These are phyloP conservation scores for Megatriorchis doriae DNA, from an alignment of 2,113 vertebrate genomes.

Conservation along the genomic window DNA sequence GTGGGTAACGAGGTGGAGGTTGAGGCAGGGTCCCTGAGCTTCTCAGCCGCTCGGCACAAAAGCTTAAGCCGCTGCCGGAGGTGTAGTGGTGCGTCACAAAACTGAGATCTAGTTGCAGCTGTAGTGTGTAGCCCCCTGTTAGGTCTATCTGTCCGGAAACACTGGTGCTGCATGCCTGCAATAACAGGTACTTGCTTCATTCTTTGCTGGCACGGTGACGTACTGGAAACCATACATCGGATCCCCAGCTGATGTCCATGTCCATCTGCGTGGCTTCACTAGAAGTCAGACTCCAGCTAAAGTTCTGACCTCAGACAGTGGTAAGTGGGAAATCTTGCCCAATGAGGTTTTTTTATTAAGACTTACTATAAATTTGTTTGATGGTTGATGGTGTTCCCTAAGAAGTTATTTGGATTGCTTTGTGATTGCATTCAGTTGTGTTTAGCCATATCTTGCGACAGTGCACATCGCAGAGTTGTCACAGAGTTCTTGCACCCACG, in stretches of 20 bases:
- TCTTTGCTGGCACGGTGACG: not conserved
- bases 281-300: not conserved
- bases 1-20: not conserved
- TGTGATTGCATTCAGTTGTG: not conserved
- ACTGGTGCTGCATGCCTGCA: not conserved
- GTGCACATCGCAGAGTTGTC: not conserved
- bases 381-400: not conserved
- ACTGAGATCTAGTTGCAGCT: not conserved
- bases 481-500: not conserved
- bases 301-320: not conserved
- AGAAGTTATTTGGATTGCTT: not conserved
- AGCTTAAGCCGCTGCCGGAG: accelerated
- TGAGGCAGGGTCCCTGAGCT: accelerated
- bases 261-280: not conserved
- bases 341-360: not conserved
- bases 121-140: not conserved
- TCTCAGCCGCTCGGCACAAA: not conserved
- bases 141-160: not conserved
- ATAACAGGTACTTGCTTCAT: not conserved
- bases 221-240: accelerated
- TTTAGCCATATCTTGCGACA: not conserved
- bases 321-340: not conserved
- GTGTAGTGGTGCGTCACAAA: not conserved
- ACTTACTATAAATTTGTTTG: not conserved
- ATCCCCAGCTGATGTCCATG: not conserved